Base-by-base conservation (phyloP, 2,888 invertebrate genomes). In the Rhyacophila evoluta region DNA sequence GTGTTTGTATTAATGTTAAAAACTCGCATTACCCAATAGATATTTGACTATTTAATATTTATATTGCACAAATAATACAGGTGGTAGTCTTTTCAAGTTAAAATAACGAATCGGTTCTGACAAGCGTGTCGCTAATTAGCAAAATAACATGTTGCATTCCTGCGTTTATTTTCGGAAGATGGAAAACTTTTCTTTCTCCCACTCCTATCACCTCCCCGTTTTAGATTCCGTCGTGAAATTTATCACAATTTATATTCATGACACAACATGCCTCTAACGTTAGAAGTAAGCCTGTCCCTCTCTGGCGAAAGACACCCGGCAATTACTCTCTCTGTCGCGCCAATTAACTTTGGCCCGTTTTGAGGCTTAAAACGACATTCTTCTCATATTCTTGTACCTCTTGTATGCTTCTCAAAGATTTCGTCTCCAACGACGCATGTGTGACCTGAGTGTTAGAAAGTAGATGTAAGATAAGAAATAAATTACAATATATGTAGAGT, bases 221-320 rank as follows among this genome's bases (percentile, higher is more conserved):
- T 82, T 82, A 82, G 83, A 79, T 82, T 83, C 83, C 84, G 84
- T 85, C 85, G 86, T 87, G 88, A 89, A 91, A 90, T 91, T 91
- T 90, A 91, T 90, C 90, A 90, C 90, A 89, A 91, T 90, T 91
- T 91, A 91, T 89, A 89, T 89, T 89, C 89, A 89, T 89, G 87
- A 88, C 87, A 88, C 88, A 89, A 88, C 89, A 89, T 87, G 87
- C 88, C 86, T 79, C 79, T 75, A 75, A 80, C 74, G 72, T 78
- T 75, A 73, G 68, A 39, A 28, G 75, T 79, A 73, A 36, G 39
- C 78, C 75, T 70, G 71, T 81, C 77, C 70, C 71, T 71, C 38
- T 78, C 39, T 36, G 55, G 41, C 81, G 33, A 15, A 36, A 68
- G 75, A 73, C 37, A 67, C 71, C 69, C 39, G 28, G 41, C 37